Base-by-base conservation (phyloP, 2,888 invertebrate genomes). In the Phengaris arion region DNA sequence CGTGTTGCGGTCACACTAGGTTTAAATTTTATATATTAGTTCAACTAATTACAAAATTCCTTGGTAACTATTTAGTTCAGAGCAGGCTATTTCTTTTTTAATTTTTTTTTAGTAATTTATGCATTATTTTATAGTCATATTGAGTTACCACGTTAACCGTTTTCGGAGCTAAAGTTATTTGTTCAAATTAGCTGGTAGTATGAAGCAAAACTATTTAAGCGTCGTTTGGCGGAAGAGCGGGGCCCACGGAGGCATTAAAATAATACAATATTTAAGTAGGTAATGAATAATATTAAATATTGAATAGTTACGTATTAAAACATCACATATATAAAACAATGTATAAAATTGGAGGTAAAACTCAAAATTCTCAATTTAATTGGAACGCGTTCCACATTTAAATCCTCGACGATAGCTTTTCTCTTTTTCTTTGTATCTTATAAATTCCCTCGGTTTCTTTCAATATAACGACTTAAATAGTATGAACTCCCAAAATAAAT, bases 381-480 rank as follows among this genome's bases (percentile, higher is more conserved):
- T 9, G 2, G 9, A 10, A 22, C 0, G 1, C 22, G 9, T 22
- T 59, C 22, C 22, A 59, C 15, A 57, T 15, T 57, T n/a, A 57
- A 57, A 10, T 9, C 8, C 59, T 3, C 15, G 59, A 59, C 15
- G 59, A 59, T 0, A 9, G 22, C 22, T 59, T 15, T 59, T 57
- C 15, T 57, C 57, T 15, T 59, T 59, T 22, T 59, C 59, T 59
- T 22, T 59, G 22, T 59, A 22, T 22, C 22, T 59, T 59, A 59
- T 22, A 59, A 59, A 59, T 59, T 59, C 59, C 10, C 59, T 22
- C 59, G 10, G 59, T 59, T 10, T 22, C 59, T 22, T 22, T 59
- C 59, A 59, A 59, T 69, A 46, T 69, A 69, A 69, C 69, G 79
- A 82, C 80, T 79, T 78, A 82, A 77, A 81, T 73, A 54, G 55